Conservation (phyloP, 1,140 invertebrate genomes). For the Littorina saxatilis region DNA sequence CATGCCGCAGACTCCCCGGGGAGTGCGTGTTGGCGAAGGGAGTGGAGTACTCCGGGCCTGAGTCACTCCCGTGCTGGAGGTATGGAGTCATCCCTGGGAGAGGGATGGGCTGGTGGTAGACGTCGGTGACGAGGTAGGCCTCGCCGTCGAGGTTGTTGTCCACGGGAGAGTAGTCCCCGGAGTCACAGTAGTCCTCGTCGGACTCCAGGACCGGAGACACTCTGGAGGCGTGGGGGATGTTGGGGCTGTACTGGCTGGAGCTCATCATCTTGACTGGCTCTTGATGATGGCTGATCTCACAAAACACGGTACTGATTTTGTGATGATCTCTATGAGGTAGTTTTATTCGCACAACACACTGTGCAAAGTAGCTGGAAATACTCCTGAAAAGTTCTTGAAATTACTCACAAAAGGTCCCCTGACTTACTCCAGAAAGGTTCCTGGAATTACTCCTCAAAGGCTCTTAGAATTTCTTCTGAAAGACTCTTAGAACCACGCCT, state of each 20-base stretch:
- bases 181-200: not conserved
- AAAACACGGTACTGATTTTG: too few species aligned
- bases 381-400: not conserved
- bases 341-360: not conserved
- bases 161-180: not conserved
- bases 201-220: slow-evolving; percentile 13
- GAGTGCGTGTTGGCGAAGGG: slow-evolving; percentile 20
- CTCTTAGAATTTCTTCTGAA: too few species aligned
- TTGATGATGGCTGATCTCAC: not conserved
- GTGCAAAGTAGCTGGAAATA: not conserved
- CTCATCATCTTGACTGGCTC: not conserved
- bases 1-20: slow-evolving; percentile 16
- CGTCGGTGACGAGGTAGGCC: slow-evolving; percentile 13
- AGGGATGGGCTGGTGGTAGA: slow-evolving; percentile 21
- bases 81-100: not conserved
- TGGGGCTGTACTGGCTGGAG: slow-evolving; percentile 25
- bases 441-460: not conserved
- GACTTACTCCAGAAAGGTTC: not conserved
- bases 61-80: not conserved
- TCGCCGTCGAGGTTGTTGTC: slow-evolving; percentile 18
- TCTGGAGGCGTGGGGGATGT: not conserved
- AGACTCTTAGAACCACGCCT: too few species aligned
- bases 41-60: slow-evolving; percentile 14
- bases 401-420: not conserved
- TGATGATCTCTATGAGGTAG: too few species aligned